Evolutionary conservation across 2,888 invertebrate species (phyloP), one percentile per base, ranked within the genome.

Genomic region (Melipona beecheii): DNA sequence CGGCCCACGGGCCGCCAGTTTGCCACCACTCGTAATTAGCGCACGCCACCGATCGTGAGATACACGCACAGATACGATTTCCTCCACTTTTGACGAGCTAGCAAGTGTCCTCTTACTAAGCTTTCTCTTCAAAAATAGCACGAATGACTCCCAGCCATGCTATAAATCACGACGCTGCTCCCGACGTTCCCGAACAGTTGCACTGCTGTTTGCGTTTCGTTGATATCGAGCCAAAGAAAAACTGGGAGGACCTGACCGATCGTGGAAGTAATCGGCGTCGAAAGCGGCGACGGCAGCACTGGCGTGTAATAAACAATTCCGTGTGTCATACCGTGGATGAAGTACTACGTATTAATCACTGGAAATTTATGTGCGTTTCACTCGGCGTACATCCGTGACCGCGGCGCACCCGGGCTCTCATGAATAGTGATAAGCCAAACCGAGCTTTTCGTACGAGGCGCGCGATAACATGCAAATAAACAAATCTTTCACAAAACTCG

Each of bases 401-500:
- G 9, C 27, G 21, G 69, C 5, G 27, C 31, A n/a, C 17, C 21
- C 24, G 4, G 1, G 17, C 4, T 17, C 64, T 82, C 78, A 82
- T 82, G 82, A 78, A 82, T 82, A 82, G 64, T 74, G 69, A 82
- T 82, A 78, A 78, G 58, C n/a, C 72, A 50, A 27, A 17, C 36
- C 6, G 43, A 27, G 66, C 60, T 79, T 54, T 79, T 71, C 62
- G 69, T n/a, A 50, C 27, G 62, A 62, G 27, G 31, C 58, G 69
- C 60, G 76, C 74, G 75, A 72, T 79, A 79, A 80, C 71, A 68
- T 71, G 82, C 77, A 78, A 82, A 82, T 78, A 78, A 82, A 70
- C 54, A 82, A 75, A 74, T 19, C 11, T 21, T 17, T 4, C n/a
- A 17, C 31, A n/a, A 27, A 6, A n/a, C 21, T 9, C 13, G 27